Evolutionary conservation across 2,888 invertebrate species (phyloP).

Genomic region (Lasius platythorax): DNA sequence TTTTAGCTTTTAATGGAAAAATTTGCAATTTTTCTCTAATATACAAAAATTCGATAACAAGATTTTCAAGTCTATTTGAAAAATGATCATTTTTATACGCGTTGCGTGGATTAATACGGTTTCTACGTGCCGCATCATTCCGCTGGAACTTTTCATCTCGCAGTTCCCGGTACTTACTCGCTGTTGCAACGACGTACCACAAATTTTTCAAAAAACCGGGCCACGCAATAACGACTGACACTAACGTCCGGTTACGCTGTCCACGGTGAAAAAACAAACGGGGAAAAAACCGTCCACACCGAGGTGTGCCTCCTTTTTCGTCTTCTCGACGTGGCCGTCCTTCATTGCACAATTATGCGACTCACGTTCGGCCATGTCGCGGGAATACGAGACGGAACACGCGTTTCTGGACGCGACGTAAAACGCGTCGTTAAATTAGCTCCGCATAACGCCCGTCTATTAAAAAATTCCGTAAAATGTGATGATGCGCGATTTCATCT

Average conservation of each 20-base stretch:
- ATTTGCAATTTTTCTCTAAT: background rate
- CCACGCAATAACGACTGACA: slow-evolving; percentile 29
- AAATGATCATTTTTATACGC: slow-evolving; percentile 27
- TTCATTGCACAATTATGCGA: slow-evolving; percentile 52
- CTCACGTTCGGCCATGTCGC: slow-evolving; percentile 43
- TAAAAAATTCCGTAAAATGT: slow-evolving; percentile 42
- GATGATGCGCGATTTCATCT: slow-evolving; percentile 29
- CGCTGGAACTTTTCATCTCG: slow-evolving; percentile 12
- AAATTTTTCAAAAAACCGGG: slow-evolving; percentile 49
- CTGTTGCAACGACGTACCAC: slow-evolving; percentile 10
- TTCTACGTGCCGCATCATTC: slow-evolving; percentile 13
- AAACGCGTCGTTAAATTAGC: slow-evolving; percentile 66
- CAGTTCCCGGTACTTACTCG: slow-evolving; percentile 11
- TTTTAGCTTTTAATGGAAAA: background rate
- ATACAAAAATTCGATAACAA: background rate
- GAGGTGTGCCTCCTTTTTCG: slow-evolving; percentile 14
- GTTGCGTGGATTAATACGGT: slow-evolving; percentile 33
- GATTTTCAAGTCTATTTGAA: slow-evolving; percentile 7
- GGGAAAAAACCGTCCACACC: background rate
- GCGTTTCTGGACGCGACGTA: slow-evolving; percentile 46
- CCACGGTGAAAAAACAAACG: background rate
- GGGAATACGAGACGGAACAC: slow-evolving; percentile 24
- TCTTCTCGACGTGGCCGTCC: slow-evolving; percentile 6
- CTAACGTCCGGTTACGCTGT: slow-evolving; percentile 10
- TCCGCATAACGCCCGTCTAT: slow-evolving; percentile 44